Base-by-base conservation (phyloP, 2,797 vertebrate genomes). In the Harpagifer antarcticus region DNA sequence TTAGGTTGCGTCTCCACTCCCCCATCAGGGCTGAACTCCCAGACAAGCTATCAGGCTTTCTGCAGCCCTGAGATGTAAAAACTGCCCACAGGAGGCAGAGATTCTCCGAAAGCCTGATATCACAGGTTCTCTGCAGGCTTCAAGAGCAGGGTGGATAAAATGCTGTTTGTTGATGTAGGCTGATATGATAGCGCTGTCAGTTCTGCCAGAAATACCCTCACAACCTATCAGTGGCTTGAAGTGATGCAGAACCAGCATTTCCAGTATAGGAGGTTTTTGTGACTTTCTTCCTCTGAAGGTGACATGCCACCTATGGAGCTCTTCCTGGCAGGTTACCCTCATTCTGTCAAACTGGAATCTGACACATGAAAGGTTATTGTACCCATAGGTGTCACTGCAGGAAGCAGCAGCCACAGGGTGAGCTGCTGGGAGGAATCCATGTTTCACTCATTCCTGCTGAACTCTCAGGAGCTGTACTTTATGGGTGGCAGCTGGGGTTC, bases 21-120 rank as follows among this genome's bases (percentile, higher is more conserved):
- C 43, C 53, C 47, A 57, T 59, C 33, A 37, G 44, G 9, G 20
- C 16, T 72, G 65, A 65, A 65, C 45, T 60, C 52, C 61, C 2
- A 6, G 49, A 72, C 73, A 81, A 83, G 66, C 59, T 49, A 19
- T 72, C 62, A 54, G 37, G 31, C 62, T 60, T 61, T 69, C 48
- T 65, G 77, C 66, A 57, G 65, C 23, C 63, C 55, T 16, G 48
- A 59, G 63, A 78, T 60, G 59, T 71, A 79, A 9, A 37, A 86
- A 71, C 62, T 45, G 49, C 65, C 61, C 65, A 7, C 43, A 73
- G 58, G 68, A 84, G 13, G 79, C 7, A 4, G 43, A 57, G 31
- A 52, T 59, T 58, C 62, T 71, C 20, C 4, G 4, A 23, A 78
- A 52, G 65, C 59, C 49, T 33, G 31, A 62, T 50, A 66, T 77